A percentile compares a stretch with the other conserved stretches of the same genome.
Evolutionary conservation across 2,113 vertebrate genomes (phyloP).

Genomic region (Aldabrachelys gigantea): DNA sequence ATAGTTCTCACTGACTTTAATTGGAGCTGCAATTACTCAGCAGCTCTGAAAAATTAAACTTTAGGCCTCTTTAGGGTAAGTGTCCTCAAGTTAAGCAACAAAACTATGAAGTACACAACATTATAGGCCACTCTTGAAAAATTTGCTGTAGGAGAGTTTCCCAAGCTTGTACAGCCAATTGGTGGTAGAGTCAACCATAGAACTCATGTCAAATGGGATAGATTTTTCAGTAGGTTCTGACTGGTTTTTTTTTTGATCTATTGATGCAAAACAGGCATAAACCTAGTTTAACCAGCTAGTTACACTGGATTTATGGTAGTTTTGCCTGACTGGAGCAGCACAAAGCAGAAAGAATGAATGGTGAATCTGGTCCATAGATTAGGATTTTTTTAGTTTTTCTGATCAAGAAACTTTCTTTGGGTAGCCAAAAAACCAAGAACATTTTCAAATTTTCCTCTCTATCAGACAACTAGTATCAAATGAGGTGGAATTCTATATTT

Average conservation of each 20-base stretch:
- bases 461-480: not conserved
- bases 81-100: not conserved
- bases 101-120: not conserved
- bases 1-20: not conserved
- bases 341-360: not conserved
- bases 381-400: not conserved
- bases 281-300: not conserved
- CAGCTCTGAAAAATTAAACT: not conserved
- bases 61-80: not conserved
- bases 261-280: not conserved
- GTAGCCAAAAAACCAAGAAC: fast-evolving
- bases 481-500: not conserved
- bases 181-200: fast-evolving
- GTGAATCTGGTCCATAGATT: not conserved
- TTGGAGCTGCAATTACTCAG: not conserved
- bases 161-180: not conserved
- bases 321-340: not conserved
- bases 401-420: not conserved
- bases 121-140: not conserved
- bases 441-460: not conserved
- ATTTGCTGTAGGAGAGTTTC: not conserved
- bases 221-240: not conserved
- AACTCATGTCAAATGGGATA: not conserved
- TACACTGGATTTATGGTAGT: not conserved
- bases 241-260: not conserved